Evolutionary conservation across 2,888 invertebrate species (phyloP), one percentile per base, ranked within the genome.

Genomic region (Andrena haemorrhoa): DNA sequence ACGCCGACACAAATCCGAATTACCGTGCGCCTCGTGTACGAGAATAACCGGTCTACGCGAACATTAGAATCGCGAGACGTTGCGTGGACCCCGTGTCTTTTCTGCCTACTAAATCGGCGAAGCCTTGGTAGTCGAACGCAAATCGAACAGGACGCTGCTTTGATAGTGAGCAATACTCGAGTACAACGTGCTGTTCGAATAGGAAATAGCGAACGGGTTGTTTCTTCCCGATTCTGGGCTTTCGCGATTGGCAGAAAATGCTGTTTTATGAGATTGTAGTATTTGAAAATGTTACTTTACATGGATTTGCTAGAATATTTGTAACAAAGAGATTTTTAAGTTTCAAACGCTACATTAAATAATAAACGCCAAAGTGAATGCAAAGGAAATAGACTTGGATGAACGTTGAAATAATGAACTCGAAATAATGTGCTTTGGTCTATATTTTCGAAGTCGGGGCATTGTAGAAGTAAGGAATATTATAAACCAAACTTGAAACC

Each of bases 1-100:
- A 83, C 82, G 81, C 79, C 80, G 79, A 80, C 84, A 73, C 71
- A 60, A 74, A 66, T 73, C 69, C 74, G 75, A 80, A 79, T 76
- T 83, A 77, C 63, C 79, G 75, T 75, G 68, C 69, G 75, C 53
- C 71, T 78, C 75, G 70, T 68, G 70, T 71, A 68, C 74, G 29
- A 79, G 79, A 83, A 83, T 79, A 72, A 85, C 73, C 58, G 47
- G 49, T 26, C 29, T 49, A 16, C 51, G 51, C 12, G 64, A 61
- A 79, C 63, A 82, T 83, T 79, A 70, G 53, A 70, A 69, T 53
- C 26, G 74, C 20, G 71, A 47, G 29, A 76, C 41, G 60, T 53
- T 51, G 20, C 49, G 26, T 49, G 53, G 31, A 23, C 33, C 29
- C 35, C 29, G 16, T 7, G 5, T 1, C n/a, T 12, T 49, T 29